Base-by-base conservation (phyloP, 1,140 invertebrate genomes). In the Papilio polytes region DNA sequence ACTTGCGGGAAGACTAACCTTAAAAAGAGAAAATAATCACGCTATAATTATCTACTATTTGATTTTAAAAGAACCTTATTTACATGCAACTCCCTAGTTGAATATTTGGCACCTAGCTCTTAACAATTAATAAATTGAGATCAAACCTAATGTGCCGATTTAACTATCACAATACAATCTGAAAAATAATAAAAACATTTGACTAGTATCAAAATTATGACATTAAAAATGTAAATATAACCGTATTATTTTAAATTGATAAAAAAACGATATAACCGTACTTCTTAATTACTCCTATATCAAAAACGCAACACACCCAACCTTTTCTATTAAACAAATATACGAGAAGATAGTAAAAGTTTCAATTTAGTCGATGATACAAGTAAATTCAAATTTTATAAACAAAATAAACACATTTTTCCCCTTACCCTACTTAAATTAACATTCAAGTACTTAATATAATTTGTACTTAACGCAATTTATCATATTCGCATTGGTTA, bases 101-200 rank as follows among this genome's bases (percentile, higher is more conserved):
- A 83, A 81, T 77, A 81, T 84, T 81, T 80, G 81, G 80, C 81
- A 82, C 81, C 44, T 84, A 82, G 66, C 53, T 26, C 46, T 51
- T 78, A 56, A 41, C 70, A 82, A 80, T 74, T 56, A 80, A 80
- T 53, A 59, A 20, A 78, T 44, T 82, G 83, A 82, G 83, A 84
- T 84, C 81, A 80, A 78, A 79, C 20, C 74, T 72, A 53, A 73
- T 80, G 15, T 74, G 70, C 6, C 66, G 31, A 77, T 66, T 31
- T 77, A 9, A 46, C 56, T 79, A 76, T 66, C 81, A 82, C 74
- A 81, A 59, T 77, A 78, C 56, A 59, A 44, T 77, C 48, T 77
- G 31, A 63, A 59, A 20, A 77, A 59, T 18, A 78, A 76, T 70
- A 59, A 56, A 63, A 80, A 51, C 51, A 20, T 74, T 48, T 74